Percentiles rank a stretch among this genome's conserved stretches.
These are phyloP conservation scores for Macrobrachium nipponense DNA, from an alignment of 1,140 invertebrate genomes.

Conservation along the genomic window DNA sequence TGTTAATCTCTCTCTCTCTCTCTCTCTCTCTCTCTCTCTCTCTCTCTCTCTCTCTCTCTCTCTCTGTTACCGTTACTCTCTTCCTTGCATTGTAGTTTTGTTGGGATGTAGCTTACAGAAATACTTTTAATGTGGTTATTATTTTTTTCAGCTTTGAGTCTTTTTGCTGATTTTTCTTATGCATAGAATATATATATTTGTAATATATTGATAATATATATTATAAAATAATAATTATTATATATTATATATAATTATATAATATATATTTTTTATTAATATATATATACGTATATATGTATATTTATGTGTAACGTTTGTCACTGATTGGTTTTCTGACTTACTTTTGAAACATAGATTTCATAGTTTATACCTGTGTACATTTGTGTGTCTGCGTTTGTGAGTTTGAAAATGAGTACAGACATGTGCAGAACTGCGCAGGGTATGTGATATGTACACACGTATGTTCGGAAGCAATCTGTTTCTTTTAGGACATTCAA, in stretches of 20 bases:
- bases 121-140: neutral
- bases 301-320: too few relatives aligned
- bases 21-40: neutral
- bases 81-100: neutral
- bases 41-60: slow-evolving; percentile 34
- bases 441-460: neutral
- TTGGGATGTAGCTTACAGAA: too few relatives aligned
- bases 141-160: too few relatives aligned
- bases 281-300: too few relatives aligned
- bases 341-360: neutral
- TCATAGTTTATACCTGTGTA: neutral
- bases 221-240: neutral
- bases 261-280: too few relatives aligned
- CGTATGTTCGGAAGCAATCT: neutral
- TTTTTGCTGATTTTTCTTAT: too few relatives aligned
- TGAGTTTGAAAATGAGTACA: neutral
- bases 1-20: neutral
- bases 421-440: neutral
- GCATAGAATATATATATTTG: neutral
- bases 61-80: slow-evolving; percentile 22
- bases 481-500: too few relatives aligned
- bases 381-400: slow-evolving; percentile 23
- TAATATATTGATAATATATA: neutral
- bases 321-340: too few relatives aligned
- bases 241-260: neutral